These are phyloP conservation scores for Oreochromis spilurus DNA, from an alignment of 2,113 vertebrate genomes.

Conservation along the genomic window DNA sequence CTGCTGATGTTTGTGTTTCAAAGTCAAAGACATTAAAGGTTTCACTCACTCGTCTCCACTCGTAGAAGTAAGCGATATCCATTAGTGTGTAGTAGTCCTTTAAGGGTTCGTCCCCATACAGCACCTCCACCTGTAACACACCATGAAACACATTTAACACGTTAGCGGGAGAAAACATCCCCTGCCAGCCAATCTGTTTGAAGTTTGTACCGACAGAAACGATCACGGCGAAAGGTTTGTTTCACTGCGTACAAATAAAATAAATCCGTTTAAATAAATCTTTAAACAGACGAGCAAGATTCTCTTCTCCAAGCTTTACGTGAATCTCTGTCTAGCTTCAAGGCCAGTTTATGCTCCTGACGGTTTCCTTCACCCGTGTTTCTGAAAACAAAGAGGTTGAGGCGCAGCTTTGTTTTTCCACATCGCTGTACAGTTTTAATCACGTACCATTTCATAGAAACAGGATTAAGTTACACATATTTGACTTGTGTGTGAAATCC, in stretches of 20 bases:
- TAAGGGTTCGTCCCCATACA: slow-evolving; percentile 87
- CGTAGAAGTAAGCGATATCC: slow-evolving; percentile 93
- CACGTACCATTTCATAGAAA: fast-evolving
- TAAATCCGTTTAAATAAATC: background rate
- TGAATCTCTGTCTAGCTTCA: fast-evolving
- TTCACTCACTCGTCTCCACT: slow-evolving; percentile 85
- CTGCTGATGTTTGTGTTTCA: background rate
- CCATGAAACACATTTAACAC: background rate
- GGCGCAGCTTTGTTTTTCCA: background rate
- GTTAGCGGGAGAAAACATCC: fast-evolving
- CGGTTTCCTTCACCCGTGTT: background rate
- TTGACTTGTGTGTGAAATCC: background rate
- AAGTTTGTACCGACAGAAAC: background rate
- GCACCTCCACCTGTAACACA: slow-evolving; percentile 82
- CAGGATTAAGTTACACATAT: background rate
- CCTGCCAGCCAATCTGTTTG: fast-evolving
- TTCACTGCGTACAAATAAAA: background rate
- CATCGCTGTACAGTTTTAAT: background rate
- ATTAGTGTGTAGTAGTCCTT: slow-evolving; percentile 96
- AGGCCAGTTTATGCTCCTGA: fast-evolving
- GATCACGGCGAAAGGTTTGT: fast-evolving
- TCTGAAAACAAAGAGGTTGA: background rate
- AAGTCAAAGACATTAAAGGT: background rate
- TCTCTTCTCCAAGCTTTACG: background rate
- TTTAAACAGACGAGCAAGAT: background rate